Conservation (phyloP, 2,888 invertebrate genomes). For the Julus scandinavius region DNA sequence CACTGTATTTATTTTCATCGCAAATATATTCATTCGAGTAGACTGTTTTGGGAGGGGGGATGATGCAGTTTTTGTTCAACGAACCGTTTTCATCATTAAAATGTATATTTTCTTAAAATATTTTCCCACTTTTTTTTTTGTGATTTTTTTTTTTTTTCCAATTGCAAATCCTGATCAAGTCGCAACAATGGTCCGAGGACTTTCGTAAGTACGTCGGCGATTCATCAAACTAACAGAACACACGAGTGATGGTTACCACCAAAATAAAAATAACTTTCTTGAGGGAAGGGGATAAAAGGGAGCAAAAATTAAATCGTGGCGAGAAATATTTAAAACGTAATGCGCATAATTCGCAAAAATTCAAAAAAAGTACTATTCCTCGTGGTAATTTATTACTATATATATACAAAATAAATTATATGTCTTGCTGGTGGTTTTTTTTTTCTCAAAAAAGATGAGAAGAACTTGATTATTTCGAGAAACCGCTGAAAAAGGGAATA, state of each 20-base stretch:
- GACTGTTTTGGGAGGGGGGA: not conserved
- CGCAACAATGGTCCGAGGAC: conserved; percentile 22
- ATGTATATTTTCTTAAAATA: conserved; percentile 43
- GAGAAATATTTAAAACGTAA: conserved; percentile 31
- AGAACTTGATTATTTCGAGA: conserved; percentile 37
- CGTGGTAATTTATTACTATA: conserved; percentile 42
- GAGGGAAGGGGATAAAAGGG: not conserved
- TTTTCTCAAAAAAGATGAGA: not conserved
- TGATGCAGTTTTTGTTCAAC: conserved; percentile 45
- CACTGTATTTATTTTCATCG: conserved; percentile 45
- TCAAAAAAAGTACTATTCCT: conserved; percentile 29
- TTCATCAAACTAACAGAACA: conserved; percentile 22
- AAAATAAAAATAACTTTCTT: conserved; percentile 40
- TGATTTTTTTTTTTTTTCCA: not conserved
- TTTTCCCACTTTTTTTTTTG: conserved; percentile 29
- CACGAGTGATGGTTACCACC: conserved; percentile 33
- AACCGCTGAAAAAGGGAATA: not conserved
- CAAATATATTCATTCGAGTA: conserved; percentile 44
- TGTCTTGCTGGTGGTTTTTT: not conserved
- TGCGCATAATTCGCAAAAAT: conserved; percentile 9
- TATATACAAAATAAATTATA: conserved; percentile 45
- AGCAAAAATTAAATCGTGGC: not conserved
- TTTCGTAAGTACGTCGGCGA: conserved; percentile 28
- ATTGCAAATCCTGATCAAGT: conserved; percentile 26
- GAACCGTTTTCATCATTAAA: conserved; percentile 21